Base-by-base conservation (phyloP, 2,113 vertebrate species). In the Silurus glanis region DNA sequence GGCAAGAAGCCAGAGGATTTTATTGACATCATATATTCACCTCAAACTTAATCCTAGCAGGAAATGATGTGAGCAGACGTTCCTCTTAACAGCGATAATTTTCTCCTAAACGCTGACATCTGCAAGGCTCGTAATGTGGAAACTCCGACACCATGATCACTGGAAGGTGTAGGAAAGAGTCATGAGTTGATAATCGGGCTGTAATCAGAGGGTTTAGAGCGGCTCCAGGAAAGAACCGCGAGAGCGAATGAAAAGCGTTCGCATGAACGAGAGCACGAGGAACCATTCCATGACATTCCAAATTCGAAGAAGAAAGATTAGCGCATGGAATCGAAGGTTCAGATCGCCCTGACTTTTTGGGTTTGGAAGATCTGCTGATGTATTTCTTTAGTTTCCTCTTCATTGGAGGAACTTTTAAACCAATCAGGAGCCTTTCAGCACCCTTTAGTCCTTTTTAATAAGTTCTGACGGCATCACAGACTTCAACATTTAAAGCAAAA, bases 371-470 rank as follows among this genome's bases (percentile, higher is more conserved):
- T 85, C 62, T 64, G 10, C 14, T 2, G 59, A 69, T 4, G 6
- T 53, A 17, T 69, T 75, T 62, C 49, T 82, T 56, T 3, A 1
- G 10, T 56, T 55, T 23, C 56, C 55, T 72, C 14, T 47, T 17
- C 23, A 3, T 51, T 61, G 55, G 37, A 55, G 61, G 53, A 45
- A 86, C 61, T 86, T 37, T 37, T 37, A 37, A 21, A 61, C 13
- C 51, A 25, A n/a, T 8, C 51, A 25, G 58, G 78, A 37, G 61
- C 83, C 69, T 82, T 14, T 83, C 69, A 56, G 66, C 14, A 37
- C 83, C 83, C 51, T 37, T 85, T 71, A 83, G 82, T 88, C 87
- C 69, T 59, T 85, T 88, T 82, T 82, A 85, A 78, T 78, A 23
- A 75, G 62, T 82, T 55, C 58, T 76, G 79, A 82, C 85, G 67